Percentiles rank a stretch among this genome's conserved stretches.
Evolutionary conservation across 2,797 vertebrate species (phyloP).

Genomic region (Sebastes minor): DNA sequence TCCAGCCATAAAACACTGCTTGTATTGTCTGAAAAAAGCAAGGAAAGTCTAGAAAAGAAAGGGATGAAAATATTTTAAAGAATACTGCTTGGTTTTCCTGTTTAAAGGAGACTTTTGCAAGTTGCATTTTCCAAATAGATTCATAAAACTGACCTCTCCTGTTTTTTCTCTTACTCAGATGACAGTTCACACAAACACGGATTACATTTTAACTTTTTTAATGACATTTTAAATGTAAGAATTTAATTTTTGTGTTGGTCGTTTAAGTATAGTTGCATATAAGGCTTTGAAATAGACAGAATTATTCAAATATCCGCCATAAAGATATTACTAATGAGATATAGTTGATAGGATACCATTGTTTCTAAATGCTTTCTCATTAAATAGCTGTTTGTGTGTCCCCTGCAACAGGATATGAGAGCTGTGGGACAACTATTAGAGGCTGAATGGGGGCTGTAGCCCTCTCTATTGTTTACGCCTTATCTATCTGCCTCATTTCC

Average conservation of each 20-base stretch:
- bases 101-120: not conserved
- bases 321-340: no score
- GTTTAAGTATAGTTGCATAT: not conserved
- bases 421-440: constrained; percentile 14
- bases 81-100: not conserved
- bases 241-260: not conserved
- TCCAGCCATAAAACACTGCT: not conserved
- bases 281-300: not conserved
- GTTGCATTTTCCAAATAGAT: not conserved
- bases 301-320: not conserved
- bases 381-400: constrained; percentile 7
- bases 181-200: not conserved
- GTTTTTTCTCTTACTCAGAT: not conserved
- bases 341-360: not conserved
- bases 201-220: not conserved
- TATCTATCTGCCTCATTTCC: constrained; percentile 72
- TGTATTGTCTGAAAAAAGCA: not conserved
- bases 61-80: not conserved
- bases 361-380: not conserved
- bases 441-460: constrained; percentile 32
- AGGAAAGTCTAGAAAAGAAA: not conserved
- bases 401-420: constrained; percentile 50
- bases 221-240: not conserved
- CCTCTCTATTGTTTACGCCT: constrained; percentile 58
- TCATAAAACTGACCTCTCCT: not conserved